Evolutionary conservation across 2,797 vertebrate genomes (phyloP), one percentile per base, ranked within the genome.

Genomic region (Alfaro cultratus): DNA sequence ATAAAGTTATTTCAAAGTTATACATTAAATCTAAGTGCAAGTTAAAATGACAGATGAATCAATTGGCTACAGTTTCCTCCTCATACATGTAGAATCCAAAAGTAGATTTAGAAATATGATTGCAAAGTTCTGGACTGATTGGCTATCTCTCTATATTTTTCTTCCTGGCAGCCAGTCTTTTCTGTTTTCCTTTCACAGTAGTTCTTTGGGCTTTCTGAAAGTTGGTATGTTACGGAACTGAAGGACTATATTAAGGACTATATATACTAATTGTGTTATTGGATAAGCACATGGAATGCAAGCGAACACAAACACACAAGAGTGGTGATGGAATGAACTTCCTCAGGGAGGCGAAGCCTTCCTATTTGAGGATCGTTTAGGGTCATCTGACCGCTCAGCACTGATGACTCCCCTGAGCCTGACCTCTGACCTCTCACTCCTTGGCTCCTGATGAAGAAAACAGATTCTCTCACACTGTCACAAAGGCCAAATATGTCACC

Each of bases 401-500:
- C 62, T 86, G 89, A 94, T 79, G 83, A 88, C 75, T 94, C 93
- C 93, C 92, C 90, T 82, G 92, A 90, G 93, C 74, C 87, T 85
- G 91, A 92, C 85, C 86, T 80, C 71, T 81, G 47, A 89, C 90
- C 91, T 86, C 72, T 91, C 75, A 87, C 90, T 86, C 88, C 43
- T 36, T 21, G 75, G 75, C 87, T 88, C 80, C 88, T 92, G 89
- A 94, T 93, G 93, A 89, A 93, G 87, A 90, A 91, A 93, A 85
- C 94, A 94, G 94, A 94, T 89, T 92, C 89, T 92, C 90, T 89
- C 90, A 88, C 87, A 86, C 67, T 57, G 74, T 80, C 39, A 57
- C 76, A 80, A 43, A 15, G 60, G 81, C 86, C 90, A 85, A 87
- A 89, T 80, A 80, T 31, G 76, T 82, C 88, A 72, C 81, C 81